Conservation (phyloP, 1,140 invertebrate species). For the Hycleus cichorii region DNA sequence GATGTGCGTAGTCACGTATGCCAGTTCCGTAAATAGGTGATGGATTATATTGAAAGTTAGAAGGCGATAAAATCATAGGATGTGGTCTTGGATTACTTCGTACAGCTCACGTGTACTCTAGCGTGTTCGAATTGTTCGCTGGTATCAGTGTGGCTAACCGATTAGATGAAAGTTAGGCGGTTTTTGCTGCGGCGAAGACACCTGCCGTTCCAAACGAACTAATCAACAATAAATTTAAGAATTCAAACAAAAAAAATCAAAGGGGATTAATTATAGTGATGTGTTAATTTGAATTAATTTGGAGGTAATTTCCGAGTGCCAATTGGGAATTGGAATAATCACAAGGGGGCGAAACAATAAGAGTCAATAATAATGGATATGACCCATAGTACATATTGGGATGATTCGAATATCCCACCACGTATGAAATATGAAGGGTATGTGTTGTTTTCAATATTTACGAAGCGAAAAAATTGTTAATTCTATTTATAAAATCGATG, state of each 20-base stretch:
- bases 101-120: conserved; percentile 30
- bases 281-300: no score
- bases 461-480: background rate
- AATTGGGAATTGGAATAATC: no score
- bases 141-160: conserved; percentile 22
- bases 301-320: no score
- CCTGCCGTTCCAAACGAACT: background rate
- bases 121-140: conserved; percentile 24
- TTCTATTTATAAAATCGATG: conserved; percentile 2
- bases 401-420: conserved; percentile 28
- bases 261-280: no score
- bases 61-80: no score
- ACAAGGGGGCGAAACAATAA: no score
- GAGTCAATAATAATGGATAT: conserved; percentile 24
- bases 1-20: no score
- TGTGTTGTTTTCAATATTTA: background rate
- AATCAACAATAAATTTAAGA: background rate
- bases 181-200: conserved; percentile 8
- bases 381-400: conserved; percentile 28
- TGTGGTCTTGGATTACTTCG: conserved; percentile 14
- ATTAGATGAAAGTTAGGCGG: conserved; percentile 18
- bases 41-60: no score
- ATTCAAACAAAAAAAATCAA: background rate
- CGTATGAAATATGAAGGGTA: conserved; percentile 32
- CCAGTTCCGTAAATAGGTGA: no score